Conservation (phyloP, 2,797 vertebrate genomes). For the Fistularia tabacaria region DNA sequence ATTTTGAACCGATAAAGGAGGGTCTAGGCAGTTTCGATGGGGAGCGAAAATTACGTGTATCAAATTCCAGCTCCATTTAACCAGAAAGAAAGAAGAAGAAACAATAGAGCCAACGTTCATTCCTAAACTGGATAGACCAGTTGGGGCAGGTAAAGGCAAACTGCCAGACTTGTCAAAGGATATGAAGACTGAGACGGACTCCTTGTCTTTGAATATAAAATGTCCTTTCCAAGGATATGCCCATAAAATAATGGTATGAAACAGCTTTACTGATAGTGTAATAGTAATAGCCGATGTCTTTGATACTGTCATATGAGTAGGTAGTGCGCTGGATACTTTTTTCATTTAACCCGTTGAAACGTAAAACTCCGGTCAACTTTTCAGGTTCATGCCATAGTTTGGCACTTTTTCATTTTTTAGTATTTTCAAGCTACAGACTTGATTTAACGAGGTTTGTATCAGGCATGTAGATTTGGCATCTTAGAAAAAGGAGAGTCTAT, state of each 20-base stretch:
- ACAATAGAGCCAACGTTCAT: constrained; percentile 88
- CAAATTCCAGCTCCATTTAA: constrained; percentile 83
- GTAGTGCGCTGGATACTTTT: constrained; percentile 30
- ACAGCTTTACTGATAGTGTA: constrained; percentile 25
- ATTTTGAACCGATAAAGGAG: constrained; percentile 38
- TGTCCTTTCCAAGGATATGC: constrained; percentile 27
- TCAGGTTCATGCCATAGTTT: neutral
- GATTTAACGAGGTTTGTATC: constrained; percentile 29
- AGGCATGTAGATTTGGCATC: constrained; percentile 13
- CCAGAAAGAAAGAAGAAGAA: constrained; percentile 73
- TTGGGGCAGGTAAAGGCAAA: constrained; percentile 90
- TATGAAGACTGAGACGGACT: constrained; percentile 68
- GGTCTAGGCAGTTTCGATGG: constrained; percentile 71
- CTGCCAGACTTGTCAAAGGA: constrained; percentile 81
- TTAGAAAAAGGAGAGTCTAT: constrained; percentile 21
- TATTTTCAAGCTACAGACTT: constrained; percentile 35
- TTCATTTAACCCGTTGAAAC: constrained; percentile 47
- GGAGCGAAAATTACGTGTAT: constrained; percentile 73
- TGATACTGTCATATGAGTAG: constrained; percentile 3
- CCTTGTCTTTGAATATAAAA: constrained; percentile 42
- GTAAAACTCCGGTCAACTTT: constrained; percentile 5
- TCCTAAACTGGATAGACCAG: constrained; percentile 93
- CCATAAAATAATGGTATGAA: constrained; percentile 38
- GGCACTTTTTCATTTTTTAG: constrained; percentile 9
- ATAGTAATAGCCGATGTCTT: neutral